Conservation (phyloP, 2,888 invertebrate genomes). For the Drosophila setosimentum region DNA sequence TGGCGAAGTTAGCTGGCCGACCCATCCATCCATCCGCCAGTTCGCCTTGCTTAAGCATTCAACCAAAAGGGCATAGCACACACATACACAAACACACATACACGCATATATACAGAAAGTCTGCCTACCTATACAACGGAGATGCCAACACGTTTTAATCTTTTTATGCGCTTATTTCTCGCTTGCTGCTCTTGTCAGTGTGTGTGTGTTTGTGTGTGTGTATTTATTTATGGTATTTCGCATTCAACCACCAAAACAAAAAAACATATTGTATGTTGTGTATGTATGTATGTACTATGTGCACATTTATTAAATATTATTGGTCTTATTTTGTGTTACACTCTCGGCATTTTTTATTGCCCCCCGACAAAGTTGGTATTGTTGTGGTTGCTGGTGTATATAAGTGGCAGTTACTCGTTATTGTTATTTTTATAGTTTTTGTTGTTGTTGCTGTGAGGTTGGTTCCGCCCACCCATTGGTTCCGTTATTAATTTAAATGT, state of each 20-base stretch:
- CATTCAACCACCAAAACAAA: conserved; percentile 77
- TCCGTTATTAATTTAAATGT: conserved; percentile 75
- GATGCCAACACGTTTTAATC: conserved; percentile 62
- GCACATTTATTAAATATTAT: conserved; percentile 83
- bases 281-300: conserved; percentile 32
- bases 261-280: conserved; percentile 50
- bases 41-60: conserved; percentile 67
- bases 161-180: conserved; percentile 63
- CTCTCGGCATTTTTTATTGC: conserved; percentile 78
- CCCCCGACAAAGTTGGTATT: conserved; percentile 61
- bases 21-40: conserved; percentile 27
- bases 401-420: conserved; percentile 56
- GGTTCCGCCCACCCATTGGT: conserved; percentile 16
- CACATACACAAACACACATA: conserved; percentile 40
- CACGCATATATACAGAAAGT: conserved; percentile 21
- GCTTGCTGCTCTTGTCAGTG: conserved; percentile 19
- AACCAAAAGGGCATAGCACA: conserved; percentile 70
- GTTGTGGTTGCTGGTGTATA: conserved; percentile 48
- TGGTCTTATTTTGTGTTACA: conserved; percentile 74
- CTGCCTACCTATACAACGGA: conserved; percentile 67
- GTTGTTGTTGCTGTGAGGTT: conserved; percentile 14
- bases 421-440: conserved; percentile 29
- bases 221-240: conserved; percentile 81
- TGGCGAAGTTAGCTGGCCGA: conserved; percentile 60
- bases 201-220: conserved; percentile 29